A percentile compares a stretch with the other conserved stretches of the same genome.
Evolutionary conservation across 2,797 vertebrate genomes (phyloP).

Genomic region (Astyanax mexicanus): DNA sequence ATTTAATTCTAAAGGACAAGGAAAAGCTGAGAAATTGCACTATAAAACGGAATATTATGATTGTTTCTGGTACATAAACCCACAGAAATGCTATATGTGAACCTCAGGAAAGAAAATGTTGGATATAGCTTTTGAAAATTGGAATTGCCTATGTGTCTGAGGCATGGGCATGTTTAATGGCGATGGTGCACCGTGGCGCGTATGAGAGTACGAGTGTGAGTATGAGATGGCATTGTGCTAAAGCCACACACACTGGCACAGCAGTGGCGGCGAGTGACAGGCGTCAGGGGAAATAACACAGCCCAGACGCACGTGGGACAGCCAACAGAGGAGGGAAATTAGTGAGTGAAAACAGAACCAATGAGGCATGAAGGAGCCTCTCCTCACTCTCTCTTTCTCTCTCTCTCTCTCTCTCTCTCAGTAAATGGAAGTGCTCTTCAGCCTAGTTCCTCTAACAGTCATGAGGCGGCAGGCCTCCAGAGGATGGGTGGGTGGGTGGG

Average conservation of each 20-base stretch:
- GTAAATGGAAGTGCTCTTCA: slow-evolving; percentile 51
- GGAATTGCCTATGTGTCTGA: neutral
- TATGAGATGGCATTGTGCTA: slow-evolving; percentile 26
- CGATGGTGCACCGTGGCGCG: slow-evolving; percentile 16
- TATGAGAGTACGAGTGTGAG: neutral
- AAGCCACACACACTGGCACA: slow-evolving; percentile 36
- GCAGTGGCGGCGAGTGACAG: slow-evolving; percentile 53
- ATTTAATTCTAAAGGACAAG: too few species aligned
- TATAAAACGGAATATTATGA: too few species aligned
- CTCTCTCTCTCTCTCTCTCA: neutral
- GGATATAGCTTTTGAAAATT: neutral
- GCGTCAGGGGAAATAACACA: slow-evolving; percentile 50
- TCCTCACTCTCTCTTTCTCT: slow-evolving; percentile 56
- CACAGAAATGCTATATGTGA: too few species aligned
- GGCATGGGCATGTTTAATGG: slow-evolving; percentile 10
- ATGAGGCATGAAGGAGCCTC: slow-evolving; percentile 81
- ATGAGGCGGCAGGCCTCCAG: slow-evolving; percentile 25
- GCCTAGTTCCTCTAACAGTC: slow-evolving; percentile 38
- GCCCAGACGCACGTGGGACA: slow-evolving; percentile 49
- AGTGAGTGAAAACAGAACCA: slow-evolving; percentile 81
- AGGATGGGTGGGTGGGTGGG: slow-evolving; percentile 36
- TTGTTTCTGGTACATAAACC: too few species aligned
- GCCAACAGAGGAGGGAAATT: slow-evolving; percentile 75
- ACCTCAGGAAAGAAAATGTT: neutral
- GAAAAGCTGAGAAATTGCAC: too few species aligned